Conservation (phyloP, 2,797 vertebrate genomes). For the Podarcis siculus region DNA sequence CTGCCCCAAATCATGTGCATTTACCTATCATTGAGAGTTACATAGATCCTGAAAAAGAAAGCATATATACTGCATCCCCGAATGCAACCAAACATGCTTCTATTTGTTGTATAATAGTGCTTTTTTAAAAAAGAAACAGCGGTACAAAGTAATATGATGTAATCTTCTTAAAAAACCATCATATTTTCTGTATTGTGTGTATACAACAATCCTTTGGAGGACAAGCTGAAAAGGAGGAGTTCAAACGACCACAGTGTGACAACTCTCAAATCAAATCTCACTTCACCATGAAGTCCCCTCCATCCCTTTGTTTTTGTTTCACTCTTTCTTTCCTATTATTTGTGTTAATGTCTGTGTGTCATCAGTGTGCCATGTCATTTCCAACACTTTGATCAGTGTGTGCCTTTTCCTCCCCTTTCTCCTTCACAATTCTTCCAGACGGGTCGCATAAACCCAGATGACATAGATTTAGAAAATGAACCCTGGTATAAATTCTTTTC, state of each 20-base stretch:
- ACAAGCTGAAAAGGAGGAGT: conserved; percentile 30
- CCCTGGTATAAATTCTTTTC: conserved; percentile 99
- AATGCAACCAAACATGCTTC: background rate
- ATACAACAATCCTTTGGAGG: conserved; percentile 10
- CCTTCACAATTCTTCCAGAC: conserved; percentile 88
- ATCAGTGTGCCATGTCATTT: conserved; percentile 64
- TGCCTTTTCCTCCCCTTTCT: conserved; percentile 82
- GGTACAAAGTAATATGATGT: background rate
- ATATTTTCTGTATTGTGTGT: conserved; percentile 22
- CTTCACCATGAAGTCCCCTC: conserved; percentile 39
- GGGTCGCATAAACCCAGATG: conserved; percentile 91
- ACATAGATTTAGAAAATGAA: conserved; percentile 99
- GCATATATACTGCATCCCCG: background rate
- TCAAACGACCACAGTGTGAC: conserved; percentile 41
- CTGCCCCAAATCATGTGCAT: conserved; percentile 5
- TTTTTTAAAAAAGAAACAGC: background rate
- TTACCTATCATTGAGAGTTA: conserved; percentile 4
- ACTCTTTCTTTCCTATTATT: conserved; percentile 47
- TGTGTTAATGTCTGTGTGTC: conserved; percentile 52
- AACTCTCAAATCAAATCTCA: conserved; percentile 47
- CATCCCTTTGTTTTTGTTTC: conserved; percentile 58
- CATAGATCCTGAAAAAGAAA: background rate
- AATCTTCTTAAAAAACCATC: conserved; percentile 21
- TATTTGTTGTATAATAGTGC: background rate
- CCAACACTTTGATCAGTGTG: conserved; percentile 78